Evolutionary conservation across 2,113 vertebrate species (phyloP), one percentile per base, ranked within the genome.

Genomic region (Engraulis encrasicolus): DNA sequence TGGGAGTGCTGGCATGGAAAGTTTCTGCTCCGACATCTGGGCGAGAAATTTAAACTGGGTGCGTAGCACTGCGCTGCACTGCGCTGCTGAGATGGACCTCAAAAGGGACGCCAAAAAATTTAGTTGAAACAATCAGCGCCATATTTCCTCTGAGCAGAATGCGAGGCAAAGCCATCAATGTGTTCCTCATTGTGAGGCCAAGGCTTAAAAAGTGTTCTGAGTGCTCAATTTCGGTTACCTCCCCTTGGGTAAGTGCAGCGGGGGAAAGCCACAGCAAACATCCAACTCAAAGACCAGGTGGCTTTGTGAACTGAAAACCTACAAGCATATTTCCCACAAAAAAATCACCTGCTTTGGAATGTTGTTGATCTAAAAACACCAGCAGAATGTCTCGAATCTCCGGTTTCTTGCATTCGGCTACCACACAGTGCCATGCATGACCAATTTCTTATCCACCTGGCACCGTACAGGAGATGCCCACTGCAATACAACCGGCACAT

Each of bases 121-220:
- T 2, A 74, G 66, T 34, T 74, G 66, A 74, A 74, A 74, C 66
- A 74, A 74, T 74, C 66, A 74, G 66, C 15, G 31, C 66, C 31
- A 23, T 74, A 31, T 74, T 74, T 74, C 27, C 66, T 3, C 66
- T n/a, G n/a, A 17, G 31, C 2, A 27, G n/a, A 74, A 27, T 27
- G 18, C 15, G 14, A 11, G 66, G 17, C 27, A 1, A 23, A 37
- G 40, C 45, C 19, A 71, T 34, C 66, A 78, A 78, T 37, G 66
- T 82, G 81, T 66, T 77, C 81, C 78, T 82, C 20, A 78, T 82
- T 78, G 71, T 18, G 31, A 34, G 19, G 36, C 27, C 20, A 15
- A 19, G 50, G n/a, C 54, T 66, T 45, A 45, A 40, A n/a, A 74
- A 3, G 31, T 12, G 23, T 31, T 34, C 9, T 14, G 27, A 3